A percentile compares a stretch with the other conserved stretches of the same genome.
These are phyloP conservation scores for Hyles vespertilio DNA, from an alignment of 1,140 invertebrate species.

Conservation along the genomic window DNA sequence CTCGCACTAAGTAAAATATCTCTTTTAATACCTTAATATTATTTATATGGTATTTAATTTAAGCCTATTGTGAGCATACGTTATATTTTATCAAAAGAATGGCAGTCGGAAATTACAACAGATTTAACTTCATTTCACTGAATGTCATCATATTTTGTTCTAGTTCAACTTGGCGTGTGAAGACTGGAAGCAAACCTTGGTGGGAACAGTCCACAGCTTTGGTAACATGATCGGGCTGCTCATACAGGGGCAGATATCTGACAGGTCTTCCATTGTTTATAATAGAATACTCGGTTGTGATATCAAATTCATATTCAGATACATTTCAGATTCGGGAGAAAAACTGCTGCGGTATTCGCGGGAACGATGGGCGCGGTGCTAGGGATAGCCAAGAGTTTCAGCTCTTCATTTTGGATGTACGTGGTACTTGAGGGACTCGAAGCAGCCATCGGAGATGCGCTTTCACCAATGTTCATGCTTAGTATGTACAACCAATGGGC, in stretches of 20 bases:
- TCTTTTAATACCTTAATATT: too few species aligned
- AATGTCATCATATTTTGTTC: constrained; percentile 4
- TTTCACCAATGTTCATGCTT: constrained; percentile 67
- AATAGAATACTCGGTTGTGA: neutral
- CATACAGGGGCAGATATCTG: constrained; percentile 58
- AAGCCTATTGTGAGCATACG: too few species aligned
- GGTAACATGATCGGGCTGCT: constrained; percentile 58
- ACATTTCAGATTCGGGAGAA: constrained; percentile 51
- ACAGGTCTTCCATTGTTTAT: constrained; percentile 38
- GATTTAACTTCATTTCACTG: too few species aligned
- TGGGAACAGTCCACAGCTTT: constrained; percentile 57
- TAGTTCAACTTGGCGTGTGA: constrained; percentile 59
- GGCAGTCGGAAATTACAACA: too few species aligned
- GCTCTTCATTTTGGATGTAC: constrained; percentile 50
- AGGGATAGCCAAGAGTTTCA: constrained; percentile 54
- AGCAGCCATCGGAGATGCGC: constrained; percentile 57
- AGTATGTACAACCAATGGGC: constrained; percentile 32
- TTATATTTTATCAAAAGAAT: too few species aligned
- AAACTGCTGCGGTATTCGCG: constrained; percentile 59
- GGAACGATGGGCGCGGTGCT: constrained; percentile 55
- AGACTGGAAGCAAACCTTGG: constrained; percentile 61
- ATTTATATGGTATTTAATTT: too few species aligned
- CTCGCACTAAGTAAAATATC: too few species aligned
- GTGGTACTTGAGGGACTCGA: constrained; percentile 51
- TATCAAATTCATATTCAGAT: neutral